phyloP scores from a whole-genome alignment of 2,888 invertebrate species.

The Cistogaster globosa region DNA sequence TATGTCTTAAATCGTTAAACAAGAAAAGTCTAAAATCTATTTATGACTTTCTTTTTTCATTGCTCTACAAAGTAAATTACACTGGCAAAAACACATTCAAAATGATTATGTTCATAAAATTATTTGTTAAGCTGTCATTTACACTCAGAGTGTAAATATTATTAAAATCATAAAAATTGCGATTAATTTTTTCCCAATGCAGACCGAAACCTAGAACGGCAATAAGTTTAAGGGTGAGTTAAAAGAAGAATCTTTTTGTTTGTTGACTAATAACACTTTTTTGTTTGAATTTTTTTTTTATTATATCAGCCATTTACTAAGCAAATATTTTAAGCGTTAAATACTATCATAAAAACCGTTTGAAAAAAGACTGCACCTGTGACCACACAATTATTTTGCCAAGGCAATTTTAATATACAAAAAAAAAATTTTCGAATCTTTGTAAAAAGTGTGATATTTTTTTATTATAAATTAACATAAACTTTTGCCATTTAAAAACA shows the following conservation, averaged over 20 bases:
- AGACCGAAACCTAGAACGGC: background rate
- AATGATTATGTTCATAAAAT: constrained; percentile 73
- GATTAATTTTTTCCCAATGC: constrained; percentile 56
- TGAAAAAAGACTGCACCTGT: constrained; percentile 77
- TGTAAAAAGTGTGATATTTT: constrained; percentile 53
- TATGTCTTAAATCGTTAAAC: constrained; percentile 59
- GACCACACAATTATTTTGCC: constrained; percentile 80
- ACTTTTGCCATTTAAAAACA: constrained; percentile 53
- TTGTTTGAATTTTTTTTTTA: background rate
- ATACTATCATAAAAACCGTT: constrained; percentile 78
- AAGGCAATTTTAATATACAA: constrained; percentile 25
- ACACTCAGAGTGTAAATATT: constrained; percentile 76
- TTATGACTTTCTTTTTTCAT: constrained; percentile 1
- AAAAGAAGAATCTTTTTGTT: constrained; percentile 1
- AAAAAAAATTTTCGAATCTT: constrained; percentile 18
- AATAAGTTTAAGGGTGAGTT: constrained; percentile 37
- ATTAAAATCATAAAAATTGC: constrained; percentile 79
- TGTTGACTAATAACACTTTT: constrained; percentile 71
- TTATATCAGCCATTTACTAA: constrained; percentile 37
- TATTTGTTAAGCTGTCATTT: constrained; percentile 74
- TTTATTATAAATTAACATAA: constrained; percentile 65
- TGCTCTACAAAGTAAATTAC: constrained; percentile 33
- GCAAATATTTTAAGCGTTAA: constrained; percentile 70
- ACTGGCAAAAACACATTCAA: constrained; percentile 62
- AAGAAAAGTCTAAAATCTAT: constrained; percentile 35